Base-by-base conservation (phyloP, 2,888 invertebrate genomes). In the Melanchra persicariae region DNA sequence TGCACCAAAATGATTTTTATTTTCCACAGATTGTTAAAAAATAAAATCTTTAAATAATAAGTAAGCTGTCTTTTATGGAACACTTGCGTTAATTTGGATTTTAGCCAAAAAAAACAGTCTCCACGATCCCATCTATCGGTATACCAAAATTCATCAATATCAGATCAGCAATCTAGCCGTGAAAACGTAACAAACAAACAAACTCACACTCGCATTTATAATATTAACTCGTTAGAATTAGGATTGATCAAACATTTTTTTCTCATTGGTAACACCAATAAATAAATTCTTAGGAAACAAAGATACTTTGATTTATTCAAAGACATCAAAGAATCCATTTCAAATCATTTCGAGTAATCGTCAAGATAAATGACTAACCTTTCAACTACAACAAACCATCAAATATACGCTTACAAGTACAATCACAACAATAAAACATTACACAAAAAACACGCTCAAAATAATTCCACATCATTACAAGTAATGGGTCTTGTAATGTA, bases 401-500 rank as follows among this genome's bases (percentile, higher is more conserved):
- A 30, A 57, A 75, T n/a, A 34, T 9, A 45, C 24, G 9, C 61
- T 43, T 30, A 43, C 7, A 24, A 54, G 1, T 19, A 62, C 17
- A 57, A 40, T 34, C 30, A 77, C 52, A 52, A 49, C 47, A 71
- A 78, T 55, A 55, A 65, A 79, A 57, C 49, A 58, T 55, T 51
- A 47, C 24, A 51, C 30, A 67, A 67, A 37, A 79, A 34, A 60
- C 66, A 54, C 19, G 19, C 45, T 47, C 22, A 64, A 71, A 54
- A 75, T 54, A 75, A 71, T 71, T 71, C 26, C n/a, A 40, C 65
- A 49, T 75, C 71, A 70, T 63, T 59, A 66, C 51, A 70, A 58
- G 55, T 79, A 72, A 68, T 77, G 51, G 43, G 40, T 77, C 47
- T 49, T 54, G 19, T 81, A 81, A 71, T 79, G 79, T 78, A 77